Conservation (phyloP, 1,140 invertebrate species). For the Tyrophagus putrescentiae region DNA sequence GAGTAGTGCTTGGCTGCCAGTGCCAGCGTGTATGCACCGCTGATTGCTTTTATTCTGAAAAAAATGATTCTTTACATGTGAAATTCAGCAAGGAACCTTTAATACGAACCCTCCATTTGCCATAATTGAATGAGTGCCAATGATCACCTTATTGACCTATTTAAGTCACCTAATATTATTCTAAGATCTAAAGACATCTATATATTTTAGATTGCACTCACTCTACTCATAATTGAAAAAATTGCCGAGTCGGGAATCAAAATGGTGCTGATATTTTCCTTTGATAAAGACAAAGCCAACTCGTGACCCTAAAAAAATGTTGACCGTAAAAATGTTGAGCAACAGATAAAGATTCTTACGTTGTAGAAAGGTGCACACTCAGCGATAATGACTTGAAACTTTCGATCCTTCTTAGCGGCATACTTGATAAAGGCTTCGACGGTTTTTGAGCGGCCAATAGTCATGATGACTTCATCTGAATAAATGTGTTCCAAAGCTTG, state of each 20-base stretch:
- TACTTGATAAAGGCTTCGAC: slow-evolving; percentile 67
- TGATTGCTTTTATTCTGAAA: slow-evolving; percentile 56
- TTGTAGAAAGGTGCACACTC: slow-evolving; percentile 59
- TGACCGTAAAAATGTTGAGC: slow-evolving; percentile 8
- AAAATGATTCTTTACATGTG: slow-evolving; percentile 23
- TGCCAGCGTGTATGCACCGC: slow-evolving; percentile 60
- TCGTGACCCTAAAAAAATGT: slow-evolving; percentile 46
- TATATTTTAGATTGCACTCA: too few relatives aligned
- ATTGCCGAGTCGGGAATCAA: slow-evolving; percentile 64
- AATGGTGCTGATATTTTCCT: slow-evolving; percentile 60
- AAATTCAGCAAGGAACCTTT: not conserved
- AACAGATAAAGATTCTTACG: too few relatives aligned
- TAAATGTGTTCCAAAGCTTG: slow-evolving; percentile 78
- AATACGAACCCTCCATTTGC: slow-evolving; percentile 59
- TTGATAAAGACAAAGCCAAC: slow-evolving; percentile 53
- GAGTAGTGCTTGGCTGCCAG: slow-evolving; percentile 76
- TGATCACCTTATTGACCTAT: slow-evolving; percentile 89
- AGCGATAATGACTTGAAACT: slow-evolving; percentile 70
- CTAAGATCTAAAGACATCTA: too few relatives aligned
- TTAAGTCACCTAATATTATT: too few relatives aligned
- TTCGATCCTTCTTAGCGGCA: slow-evolving; percentile 51
- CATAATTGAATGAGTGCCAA: slow-evolving; percentile 70
- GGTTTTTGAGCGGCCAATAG: slow-evolving; percentile 61
- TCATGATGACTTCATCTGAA: slow-evolving; percentile 75
- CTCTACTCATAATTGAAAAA: slow-evolving; percentile 81